Evolutionary conservation across 2,113 vertebrate species (phyloP).

Genomic region (Alethe diademata): DNA sequence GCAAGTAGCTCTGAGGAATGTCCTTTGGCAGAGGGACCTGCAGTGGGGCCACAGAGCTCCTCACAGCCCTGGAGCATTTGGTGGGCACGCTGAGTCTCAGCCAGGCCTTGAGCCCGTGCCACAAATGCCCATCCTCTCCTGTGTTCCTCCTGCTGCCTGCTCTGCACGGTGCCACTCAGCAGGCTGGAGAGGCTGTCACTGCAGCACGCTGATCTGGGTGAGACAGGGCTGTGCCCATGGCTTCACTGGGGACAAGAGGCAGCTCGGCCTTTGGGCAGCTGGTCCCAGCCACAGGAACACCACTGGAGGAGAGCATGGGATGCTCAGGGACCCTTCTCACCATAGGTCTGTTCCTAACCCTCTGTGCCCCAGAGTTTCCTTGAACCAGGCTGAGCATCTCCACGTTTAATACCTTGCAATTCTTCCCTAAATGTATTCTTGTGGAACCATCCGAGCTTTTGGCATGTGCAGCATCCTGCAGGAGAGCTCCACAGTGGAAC

Average conservation of each 20-base stretch:
- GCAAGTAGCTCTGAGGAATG: conserved; percentile 49
- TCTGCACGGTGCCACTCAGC: neutral
- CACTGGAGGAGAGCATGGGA: neutral
- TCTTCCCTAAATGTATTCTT: neutral
- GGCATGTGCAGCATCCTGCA: neutral
- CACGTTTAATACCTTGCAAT: neutral
- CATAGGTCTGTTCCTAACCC: neutral
- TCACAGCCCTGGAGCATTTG: neutral
- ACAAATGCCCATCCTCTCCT: neutral
- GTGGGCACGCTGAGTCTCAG: neutral
- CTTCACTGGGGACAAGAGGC: neutral
- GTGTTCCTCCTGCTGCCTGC: neutral
- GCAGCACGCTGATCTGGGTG: neutral
- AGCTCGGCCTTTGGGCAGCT: neutral
- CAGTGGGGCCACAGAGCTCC: neutral
- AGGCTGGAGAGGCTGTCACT: neutral
- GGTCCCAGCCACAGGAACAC: rapidly evolving
- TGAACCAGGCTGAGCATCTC: neutral
- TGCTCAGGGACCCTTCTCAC: neutral
- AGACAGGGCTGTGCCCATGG: too few species aligned
- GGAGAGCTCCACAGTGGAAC: neutral
- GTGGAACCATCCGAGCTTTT: neutral
- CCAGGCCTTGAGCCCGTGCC: neutral
- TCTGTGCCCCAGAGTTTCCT: neutral
- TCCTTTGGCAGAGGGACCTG: neutral